Evolutionary conservation across 1,140 invertebrate genomes (phyloP).

Genomic region (Drosophila lowei): DNA sequence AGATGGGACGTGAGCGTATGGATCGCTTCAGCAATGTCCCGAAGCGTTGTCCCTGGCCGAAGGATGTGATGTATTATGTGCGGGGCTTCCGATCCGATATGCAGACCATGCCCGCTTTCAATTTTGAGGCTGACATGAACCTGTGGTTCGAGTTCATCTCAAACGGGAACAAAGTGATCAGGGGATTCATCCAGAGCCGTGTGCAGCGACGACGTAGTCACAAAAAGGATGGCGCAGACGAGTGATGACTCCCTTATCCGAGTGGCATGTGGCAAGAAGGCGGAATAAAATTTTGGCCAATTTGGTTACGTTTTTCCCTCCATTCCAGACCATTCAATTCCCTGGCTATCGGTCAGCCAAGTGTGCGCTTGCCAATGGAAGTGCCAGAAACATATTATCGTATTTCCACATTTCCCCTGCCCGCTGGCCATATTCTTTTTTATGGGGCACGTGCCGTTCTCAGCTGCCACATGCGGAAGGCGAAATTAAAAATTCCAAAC

Average conservation of each 20-base stretch:
- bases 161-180: constrained; percentile 57
- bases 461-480: constrained; percentile 34
- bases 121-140: constrained; percentile 57
- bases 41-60: constrained; percentile 44
- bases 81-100: constrained; percentile 55
- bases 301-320: constrained; percentile 35
- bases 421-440: constrained; percentile 22
- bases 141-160: constrained; percentile 47
- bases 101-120: constrained; percentile 52
- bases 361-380: constrained; percentile 25
- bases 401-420: constrained; percentile 18
- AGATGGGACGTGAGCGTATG: constrained; percentile 44
- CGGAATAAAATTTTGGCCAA: constrained; percentile 53
- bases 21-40: constrained; percentile 43
- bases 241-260: constrained; percentile 46
- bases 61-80: constrained; percentile 49
- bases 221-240: constrained; percentile 17
- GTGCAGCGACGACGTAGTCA: constrained; percentile 25
- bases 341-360: constrained; percentile 34
- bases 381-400: constrained; percentile 46
- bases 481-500: constrained; percentile 75
- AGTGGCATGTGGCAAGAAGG: constrained; percentile 46
- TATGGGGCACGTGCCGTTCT: constrained; percentile 58
- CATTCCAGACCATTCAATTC: constrained; percentile 2
- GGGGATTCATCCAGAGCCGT: constrained; percentile 33